Conservation (phyloP, 2,113 vertebrate species). For the Raja brachyura region DNA sequence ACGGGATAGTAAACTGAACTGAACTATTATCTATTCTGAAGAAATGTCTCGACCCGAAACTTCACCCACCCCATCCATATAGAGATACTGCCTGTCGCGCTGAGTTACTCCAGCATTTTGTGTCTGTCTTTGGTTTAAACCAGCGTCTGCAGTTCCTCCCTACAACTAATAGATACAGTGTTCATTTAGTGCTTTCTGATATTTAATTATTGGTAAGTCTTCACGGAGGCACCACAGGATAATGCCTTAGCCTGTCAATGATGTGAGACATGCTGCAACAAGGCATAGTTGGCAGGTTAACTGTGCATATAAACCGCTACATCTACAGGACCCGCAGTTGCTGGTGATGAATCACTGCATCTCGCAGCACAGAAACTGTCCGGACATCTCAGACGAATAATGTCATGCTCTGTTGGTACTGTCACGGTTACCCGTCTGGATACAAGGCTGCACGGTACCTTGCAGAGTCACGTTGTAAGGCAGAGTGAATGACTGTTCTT, state of each 20-base stretch:
- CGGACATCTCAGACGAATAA: not conserved
- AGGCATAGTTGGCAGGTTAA: not conserved
- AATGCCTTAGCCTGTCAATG: not conserved
- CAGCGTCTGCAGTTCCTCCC: no score
- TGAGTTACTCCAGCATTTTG: no score
- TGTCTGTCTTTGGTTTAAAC: no score
- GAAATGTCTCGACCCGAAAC: no score
- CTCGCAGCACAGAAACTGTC: not conserved
- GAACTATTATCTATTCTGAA: no score
- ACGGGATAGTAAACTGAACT: no score
- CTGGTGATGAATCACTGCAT: not conserved
- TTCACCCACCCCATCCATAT: no score
- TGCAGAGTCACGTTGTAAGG: not conserved
- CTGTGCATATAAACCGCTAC: not conserved
- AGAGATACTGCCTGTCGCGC: no score
- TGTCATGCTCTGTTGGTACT: not conserved
- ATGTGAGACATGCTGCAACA: not conserved
- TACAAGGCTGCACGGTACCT: not conserved
- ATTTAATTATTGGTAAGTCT: no score
- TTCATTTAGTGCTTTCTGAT: not conserved
- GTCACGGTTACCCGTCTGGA: not conserved
- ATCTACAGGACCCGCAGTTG: not conserved
- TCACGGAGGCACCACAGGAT: not conserved
- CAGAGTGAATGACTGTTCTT: not conserved
- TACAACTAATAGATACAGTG: not conserved